phyloP scores from a whole-genome alignment of 1,140 invertebrate species.

The Agraylea sexmaculata region DNA sequence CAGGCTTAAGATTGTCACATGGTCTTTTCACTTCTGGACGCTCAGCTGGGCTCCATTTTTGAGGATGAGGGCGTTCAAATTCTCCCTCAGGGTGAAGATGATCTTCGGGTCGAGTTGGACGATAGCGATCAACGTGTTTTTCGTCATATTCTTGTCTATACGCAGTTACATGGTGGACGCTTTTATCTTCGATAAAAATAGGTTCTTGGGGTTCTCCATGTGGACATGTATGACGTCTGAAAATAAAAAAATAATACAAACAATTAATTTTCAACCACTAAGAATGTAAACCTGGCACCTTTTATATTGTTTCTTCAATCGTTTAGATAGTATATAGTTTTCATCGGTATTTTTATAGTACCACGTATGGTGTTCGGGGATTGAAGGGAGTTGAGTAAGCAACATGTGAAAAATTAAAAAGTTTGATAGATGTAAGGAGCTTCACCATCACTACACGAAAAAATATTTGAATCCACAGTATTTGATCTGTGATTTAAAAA shows the following conservation, averaged over 20 bases:
- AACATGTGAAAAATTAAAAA: too few relatives aligned
- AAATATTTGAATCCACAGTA: too few relatives aligned
- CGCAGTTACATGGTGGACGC: constrained; percentile 42
- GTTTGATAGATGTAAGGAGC: too few relatives aligned
- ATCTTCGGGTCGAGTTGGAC: constrained; percentile 42
- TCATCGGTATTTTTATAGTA: too few relatives aligned
- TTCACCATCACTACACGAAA: too few relatives aligned
- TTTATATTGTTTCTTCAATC: too few relatives aligned
- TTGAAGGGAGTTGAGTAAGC: too few relatives aligned
- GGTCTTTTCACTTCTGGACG: constrained; percentile 32
- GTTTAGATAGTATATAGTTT: too few relatives aligned
- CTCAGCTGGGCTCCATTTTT: constrained; percentile 33
- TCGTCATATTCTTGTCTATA: constrained; percentile 54
- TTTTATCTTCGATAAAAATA: constrained; percentile 41
- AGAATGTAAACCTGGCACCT: too few relatives aligned
- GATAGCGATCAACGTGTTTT: constrained; percentile 45
- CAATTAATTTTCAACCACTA: too few relatives aligned
- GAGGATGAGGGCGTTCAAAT: constrained; percentile 39
- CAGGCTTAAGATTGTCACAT: constrained; percentile 41
- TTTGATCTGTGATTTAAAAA: too few relatives aligned
- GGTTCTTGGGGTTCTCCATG: constrained; percentile 48
- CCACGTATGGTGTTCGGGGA: too few relatives aligned
- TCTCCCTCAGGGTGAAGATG: constrained; percentile 46
- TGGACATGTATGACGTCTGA: constrained; percentile 49
- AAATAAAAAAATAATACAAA: constrained; percentile 22